phyloP scores from a whole-genome alignment of 2,888 invertebrate species.

The Eupithecia centaureata region DNA sequence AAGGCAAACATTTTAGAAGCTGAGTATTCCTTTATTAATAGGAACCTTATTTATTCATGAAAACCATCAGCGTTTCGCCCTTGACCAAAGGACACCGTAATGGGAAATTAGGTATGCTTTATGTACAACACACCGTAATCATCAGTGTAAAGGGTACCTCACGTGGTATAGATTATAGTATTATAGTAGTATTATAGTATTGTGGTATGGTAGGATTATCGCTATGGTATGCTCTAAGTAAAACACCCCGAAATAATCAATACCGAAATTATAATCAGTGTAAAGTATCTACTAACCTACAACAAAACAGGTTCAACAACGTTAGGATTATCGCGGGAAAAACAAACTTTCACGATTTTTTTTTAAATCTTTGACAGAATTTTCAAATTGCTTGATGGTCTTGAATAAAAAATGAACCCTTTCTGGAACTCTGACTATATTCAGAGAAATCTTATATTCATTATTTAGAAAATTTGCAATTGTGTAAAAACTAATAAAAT shows the following conservation, averaged over 20 bases:
- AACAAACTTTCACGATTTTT: neutral
- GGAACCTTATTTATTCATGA: constrained; percentile 9
- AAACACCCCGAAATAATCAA: neutral
- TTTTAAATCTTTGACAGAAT: neutral
- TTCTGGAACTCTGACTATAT: too few species aligned
- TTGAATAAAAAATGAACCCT: neutral
- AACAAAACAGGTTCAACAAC: neutral
- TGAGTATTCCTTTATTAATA: constrained; percentile 2
- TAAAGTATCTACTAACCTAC: neutral
- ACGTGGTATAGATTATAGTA: too few species aligned
- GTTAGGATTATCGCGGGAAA: neutral
- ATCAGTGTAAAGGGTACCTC: neutral
- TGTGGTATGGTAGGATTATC: too few species aligned
- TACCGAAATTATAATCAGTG: too few species aligned
- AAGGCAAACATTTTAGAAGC: neutral
- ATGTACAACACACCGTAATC: neutral
- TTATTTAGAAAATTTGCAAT: neutral
- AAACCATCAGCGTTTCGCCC: constrained; percentile 6
- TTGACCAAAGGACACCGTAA: neutral
- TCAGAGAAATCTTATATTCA: too few species aligned
- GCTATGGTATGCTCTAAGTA: neutral
- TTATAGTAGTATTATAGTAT: too few species aligned
- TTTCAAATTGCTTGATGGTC: neutral
- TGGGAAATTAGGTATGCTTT: neutral
- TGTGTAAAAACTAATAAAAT: neutral